Evolutionary conservation across 2,797 vertebrate species (phyloP).

Genomic region (Ataeniobius toweri): DNA sequence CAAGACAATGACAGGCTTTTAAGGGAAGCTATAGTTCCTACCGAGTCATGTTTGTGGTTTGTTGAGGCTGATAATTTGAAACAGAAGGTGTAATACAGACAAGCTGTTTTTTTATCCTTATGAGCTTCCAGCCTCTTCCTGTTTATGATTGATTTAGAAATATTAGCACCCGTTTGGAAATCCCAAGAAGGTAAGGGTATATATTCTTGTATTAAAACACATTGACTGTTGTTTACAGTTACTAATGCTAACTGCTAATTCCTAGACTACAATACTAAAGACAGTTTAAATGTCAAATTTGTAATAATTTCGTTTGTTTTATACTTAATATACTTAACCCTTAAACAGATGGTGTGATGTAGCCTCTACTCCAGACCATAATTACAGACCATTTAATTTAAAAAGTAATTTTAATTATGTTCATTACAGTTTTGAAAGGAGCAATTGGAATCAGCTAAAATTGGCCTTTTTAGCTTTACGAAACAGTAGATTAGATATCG

Average conservation of each 20-base stretch:
- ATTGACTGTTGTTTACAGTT: neutral
- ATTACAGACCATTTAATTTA: neutral
- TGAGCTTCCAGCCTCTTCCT: too few species aligned
- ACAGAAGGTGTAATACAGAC: too few species aligned
- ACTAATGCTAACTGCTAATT: neutral
- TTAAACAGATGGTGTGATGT: neutral
- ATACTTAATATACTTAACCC: neutral
- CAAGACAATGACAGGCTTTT: neutral
- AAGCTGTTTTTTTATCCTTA: too few species aligned
- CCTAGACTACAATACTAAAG: neutral
- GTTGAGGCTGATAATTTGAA: neutral
- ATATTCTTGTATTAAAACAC: neutral
- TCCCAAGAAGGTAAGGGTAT: too few species aligned
- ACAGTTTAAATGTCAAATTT: neutral
- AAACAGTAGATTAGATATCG: neutral
- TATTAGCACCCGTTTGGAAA: neutral
- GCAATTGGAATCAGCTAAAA: neutral
- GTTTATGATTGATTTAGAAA: too few species aligned
- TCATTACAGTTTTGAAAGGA: neutral
- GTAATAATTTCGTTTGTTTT: neutral
- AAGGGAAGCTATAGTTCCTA: neutral
- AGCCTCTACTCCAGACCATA: neutral
- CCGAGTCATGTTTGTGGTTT: neutral
- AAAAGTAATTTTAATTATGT: neutral
- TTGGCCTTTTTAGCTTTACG: neutral